Percentiles rank a stretch among this genome's conserved stretches.
Evolutionary conservation across 2,113 vertebrate genomes (phyloP).

Genomic region (Albula goreensis): DNA sequence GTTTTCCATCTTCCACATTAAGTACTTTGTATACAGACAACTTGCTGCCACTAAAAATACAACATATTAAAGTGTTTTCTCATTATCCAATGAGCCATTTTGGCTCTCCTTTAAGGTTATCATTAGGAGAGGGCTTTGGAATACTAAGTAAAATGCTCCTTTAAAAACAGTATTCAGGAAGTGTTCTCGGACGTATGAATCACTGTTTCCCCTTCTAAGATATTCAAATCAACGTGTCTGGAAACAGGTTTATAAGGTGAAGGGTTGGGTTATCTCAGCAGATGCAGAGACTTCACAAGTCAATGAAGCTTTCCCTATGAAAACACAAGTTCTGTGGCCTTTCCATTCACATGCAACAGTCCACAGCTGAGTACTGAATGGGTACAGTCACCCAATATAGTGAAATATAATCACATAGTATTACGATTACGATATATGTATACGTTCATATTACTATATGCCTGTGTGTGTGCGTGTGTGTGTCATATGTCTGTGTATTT

Average conservation of each 20-base stretch:
- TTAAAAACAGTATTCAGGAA: neutral
- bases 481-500: too few species aligned
- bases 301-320: constrained; percentile 5
- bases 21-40: neutral
- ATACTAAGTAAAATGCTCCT: neutral
- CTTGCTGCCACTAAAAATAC: neutral
- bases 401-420: too few species aligned
- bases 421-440: too few species aligned
- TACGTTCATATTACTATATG: too few species aligned
- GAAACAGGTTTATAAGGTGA: neutral
- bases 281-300: neutral
- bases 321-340: neutral
- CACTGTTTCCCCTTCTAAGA: neutral
- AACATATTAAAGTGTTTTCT: neutral
- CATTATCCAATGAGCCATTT: neutral
- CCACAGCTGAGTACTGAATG: too few species aligned
- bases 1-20: neutral
- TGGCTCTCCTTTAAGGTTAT: neutral
- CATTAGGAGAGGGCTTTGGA: neutral
- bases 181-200: neutral
- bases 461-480: too few species aligned
- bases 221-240: neutral
- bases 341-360: neutral
- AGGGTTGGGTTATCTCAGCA: neutral
- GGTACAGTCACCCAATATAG: too few species aligned